These are phyloP conservation scores for Phymatocera aterrima DNA, from an alignment of 2,888 invertebrate species.

Conservation along the genomic window DNA sequence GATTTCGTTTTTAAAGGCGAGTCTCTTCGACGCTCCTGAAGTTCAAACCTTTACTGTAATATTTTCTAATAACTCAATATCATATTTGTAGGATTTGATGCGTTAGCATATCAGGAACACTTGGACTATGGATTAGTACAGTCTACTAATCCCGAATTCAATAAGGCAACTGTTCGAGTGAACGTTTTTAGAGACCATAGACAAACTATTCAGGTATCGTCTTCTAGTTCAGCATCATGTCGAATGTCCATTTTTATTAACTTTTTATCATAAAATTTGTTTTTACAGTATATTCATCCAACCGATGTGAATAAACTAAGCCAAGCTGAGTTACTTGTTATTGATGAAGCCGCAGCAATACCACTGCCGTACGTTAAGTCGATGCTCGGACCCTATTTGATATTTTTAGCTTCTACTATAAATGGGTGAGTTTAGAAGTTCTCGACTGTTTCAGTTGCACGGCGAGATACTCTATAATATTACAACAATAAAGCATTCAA, in stretches of 20 bases:
- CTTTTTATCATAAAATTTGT: constrained; percentile 43
- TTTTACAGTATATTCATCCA: constrained; percentile 93
- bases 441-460: not conserved
- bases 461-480: too few species aligned
- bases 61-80: constrained; percentile 22
- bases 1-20: constrained; percentile 95
- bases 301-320: constrained; percentile 91
- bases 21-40: constrained; percentile 43
- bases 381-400: constrained; percentile 92
- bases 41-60: constrained; percentile 27
- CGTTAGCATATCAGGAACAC: constrained; percentile 95
- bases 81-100: constrained; percentile 83
- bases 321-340: constrained; percentile 95
- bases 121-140: constrained; percentile 95
- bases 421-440: constrained; percentile 81
- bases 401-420: constrained; percentile 97
- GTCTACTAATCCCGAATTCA: constrained; percentile 96
- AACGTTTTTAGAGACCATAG: constrained; percentile 93
- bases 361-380: constrained; percentile 94
- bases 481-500: not conserved
- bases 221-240: not conserved
- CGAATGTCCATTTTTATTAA: not conserved
- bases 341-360: constrained; percentile 99
- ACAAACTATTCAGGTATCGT: constrained; percentile 91
- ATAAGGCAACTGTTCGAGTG: constrained; percentile 95